These are phyloP conservation scores for Drosophila kanapiae DNA, from an alignment of 1,140 invertebrate genomes.

Conservation along the genomic window DNA sequence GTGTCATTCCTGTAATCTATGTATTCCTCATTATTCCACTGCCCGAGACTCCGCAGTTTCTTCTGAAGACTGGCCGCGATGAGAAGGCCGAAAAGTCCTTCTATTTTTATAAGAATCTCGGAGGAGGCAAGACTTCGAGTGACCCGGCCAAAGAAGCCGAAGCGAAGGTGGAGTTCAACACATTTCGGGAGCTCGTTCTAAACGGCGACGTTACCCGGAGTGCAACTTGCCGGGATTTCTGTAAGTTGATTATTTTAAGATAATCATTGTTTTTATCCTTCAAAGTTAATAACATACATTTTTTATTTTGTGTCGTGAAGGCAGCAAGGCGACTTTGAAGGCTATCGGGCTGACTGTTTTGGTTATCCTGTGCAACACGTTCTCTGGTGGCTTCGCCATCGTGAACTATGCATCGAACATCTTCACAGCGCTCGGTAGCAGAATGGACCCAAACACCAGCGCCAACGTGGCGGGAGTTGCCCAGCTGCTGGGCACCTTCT, in stretches of 20 bases:
- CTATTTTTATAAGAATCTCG: slow-evolving; percentile 65
- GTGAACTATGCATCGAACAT: slow-evolving; percentile 87
- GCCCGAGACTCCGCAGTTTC: slow-evolving; percentile 54
- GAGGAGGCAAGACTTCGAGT: background rate
- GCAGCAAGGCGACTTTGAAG: slow-evolving; percentile 35
- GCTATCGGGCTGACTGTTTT: slow-evolving; percentile 50
- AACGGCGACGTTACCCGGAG: slow-evolving; percentile 22
- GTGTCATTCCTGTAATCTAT: slow-evolving; percentile 48
- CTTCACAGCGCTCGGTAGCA: slow-evolving; percentile 87
- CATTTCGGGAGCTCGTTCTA: slow-evolving; percentile 41
- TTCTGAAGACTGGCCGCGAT: slow-evolving; percentile 45
- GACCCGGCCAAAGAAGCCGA: slow-evolving; percentile 29
- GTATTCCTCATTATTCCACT: slow-evolving; percentile 41
- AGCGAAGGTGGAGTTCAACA: slow-evolving; percentile 46
- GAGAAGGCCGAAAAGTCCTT: slow-evolving; percentile 54
- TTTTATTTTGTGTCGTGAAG: slow-evolving; percentile 15
- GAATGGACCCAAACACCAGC: slow-evolving; percentile 87
- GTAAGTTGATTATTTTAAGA: slow-evolving; percentile 36
- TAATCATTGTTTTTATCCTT: background rate
- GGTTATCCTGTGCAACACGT: slow-evolving; percentile 49
- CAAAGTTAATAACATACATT: background rate
- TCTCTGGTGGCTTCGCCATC: slow-evolving; percentile 86
- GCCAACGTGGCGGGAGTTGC: slow-evolving; percentile 89
- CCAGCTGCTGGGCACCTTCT: slow-evolving; percentile 55
- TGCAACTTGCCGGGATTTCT: slow-evolving; percentile 43